Evolutionary conservation across 2,888 invertebrate species (phyloP).

Genomic region (Hylaea fasciaria): DNA sequence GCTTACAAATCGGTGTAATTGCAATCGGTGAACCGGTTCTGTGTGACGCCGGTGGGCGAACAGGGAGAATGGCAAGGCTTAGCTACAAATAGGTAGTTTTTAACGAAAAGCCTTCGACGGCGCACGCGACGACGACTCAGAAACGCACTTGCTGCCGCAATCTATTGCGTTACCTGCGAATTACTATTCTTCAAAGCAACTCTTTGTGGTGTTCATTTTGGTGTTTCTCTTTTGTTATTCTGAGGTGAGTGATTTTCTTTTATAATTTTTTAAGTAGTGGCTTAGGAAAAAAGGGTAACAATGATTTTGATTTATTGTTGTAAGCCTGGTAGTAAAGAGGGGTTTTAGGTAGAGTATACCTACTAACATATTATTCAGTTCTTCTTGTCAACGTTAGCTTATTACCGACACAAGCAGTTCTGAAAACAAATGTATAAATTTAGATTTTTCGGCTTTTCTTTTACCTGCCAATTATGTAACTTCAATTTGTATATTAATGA

Average conservation of each 20-base stretch:
- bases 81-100: conserved; percentile 41
- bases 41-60: conserved; percentile 31
- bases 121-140: conserved; percentile 42
- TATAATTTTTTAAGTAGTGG: too few species aligned
- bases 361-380: too few species aligned
- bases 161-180: background rate
- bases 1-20: conserved; percentile 27
- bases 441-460: too few species aligned
- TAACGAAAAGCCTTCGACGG: conserved; percentile 37
- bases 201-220: conserved; percentile 13
- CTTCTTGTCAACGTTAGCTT: too few species aligned
- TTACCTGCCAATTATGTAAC: too few species aligned
- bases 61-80: conserved; percentile 43
- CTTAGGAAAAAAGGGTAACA: too few species aligned
- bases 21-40: conserved; percentile 33
- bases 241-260: conserved; percentile 14
- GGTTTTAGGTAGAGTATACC: too few species aligned
- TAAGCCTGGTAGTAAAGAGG: too few species aligned
- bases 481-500: too few species aligned
- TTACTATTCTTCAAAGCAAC: background rate
- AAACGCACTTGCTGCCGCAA: conserved; percentile 12
- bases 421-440: too few species aligned
- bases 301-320: too few species aligned
- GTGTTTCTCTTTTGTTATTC: background rate
- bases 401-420: too few species aligned